phyloP scores from a whole-genome alignment of 2,888 invertebrate genomes.

The Camptogramma bilineatum region DNA sequence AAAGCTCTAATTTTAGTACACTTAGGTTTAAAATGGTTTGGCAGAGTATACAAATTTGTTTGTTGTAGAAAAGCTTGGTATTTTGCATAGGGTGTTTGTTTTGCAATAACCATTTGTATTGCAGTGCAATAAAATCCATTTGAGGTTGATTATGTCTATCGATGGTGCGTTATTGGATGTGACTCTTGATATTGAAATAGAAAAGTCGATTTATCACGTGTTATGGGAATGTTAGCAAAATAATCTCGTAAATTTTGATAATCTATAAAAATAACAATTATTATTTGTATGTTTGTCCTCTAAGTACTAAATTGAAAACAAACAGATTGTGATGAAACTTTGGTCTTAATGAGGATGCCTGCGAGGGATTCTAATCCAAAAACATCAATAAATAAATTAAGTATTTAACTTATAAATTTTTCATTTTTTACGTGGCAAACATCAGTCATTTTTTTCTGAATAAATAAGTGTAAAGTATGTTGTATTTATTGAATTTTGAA shows the following conservation, averaged over 20 bases:
- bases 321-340: too few species aligned
- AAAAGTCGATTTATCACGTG: background rate
- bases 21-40: background rate
- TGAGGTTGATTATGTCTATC: conserved; percentile 8
- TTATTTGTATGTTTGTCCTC: too few species aligned
- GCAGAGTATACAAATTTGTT: background rate
- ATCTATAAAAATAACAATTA: background rate
- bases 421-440: too few species aligned
- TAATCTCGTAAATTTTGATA: background rate
- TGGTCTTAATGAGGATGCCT: too few species aligned
- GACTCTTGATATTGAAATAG: background rate
- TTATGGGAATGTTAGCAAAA: background rate
- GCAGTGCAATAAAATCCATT: conserved; percentile 12
- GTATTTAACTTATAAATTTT: too few species aligned
- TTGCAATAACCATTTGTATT: conserved; percentile 11
- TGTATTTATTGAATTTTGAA: too few species aligned
- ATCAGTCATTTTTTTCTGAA: too few species aligned
- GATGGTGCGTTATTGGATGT: background rate
- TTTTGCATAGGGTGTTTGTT: conserved; percentile 8
- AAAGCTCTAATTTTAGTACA: background rate
- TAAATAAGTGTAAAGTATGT: too few species aligned
- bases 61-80: background rate
- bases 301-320: too few species aligned
- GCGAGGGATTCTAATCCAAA: too few species aligned
- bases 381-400: too few species aligned